phyloP scores from a whole-genome alignment of 2,797 vertebrate species.

The Picus viridis region DNA sequence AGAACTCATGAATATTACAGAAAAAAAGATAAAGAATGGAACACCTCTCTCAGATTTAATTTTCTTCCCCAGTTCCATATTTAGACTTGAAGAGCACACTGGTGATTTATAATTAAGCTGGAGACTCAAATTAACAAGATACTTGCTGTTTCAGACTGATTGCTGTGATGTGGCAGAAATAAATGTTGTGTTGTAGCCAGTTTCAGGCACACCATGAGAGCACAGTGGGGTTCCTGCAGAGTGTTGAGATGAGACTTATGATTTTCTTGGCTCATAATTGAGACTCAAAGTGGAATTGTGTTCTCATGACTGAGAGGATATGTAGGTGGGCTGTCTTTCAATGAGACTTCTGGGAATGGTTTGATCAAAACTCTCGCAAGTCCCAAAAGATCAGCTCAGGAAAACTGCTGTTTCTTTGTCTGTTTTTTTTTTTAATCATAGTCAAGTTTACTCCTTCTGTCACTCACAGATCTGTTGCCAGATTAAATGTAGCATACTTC shows the following conservation, averaged over 20 bases:
- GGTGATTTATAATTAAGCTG: background rate
- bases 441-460: background rate
- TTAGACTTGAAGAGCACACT: background rate
- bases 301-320: background rate
- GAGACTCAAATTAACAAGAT: constrained; percentile 11
- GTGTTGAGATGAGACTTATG: background rate
- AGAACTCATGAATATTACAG: background rate
- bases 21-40: background rate
- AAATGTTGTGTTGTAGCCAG: background rate
- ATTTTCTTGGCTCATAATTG: background rate
- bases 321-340: background rate
- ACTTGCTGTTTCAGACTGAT: background rate
- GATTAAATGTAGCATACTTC: background rate
- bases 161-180: background rate
- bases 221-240: background rate
- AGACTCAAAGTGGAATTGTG: background rate
- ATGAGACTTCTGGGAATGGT: background rate
- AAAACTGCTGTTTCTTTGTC: background rate
- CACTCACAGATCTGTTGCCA: background rate
- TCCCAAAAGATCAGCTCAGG: background rate
- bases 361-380: background rate
- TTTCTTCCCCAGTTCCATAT: background rate
- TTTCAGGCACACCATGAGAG: background rate
- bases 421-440: background rate
- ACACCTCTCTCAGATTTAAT: background rate